A percentile compares a stretch with the other conserved stretches of the same genome.
Conservation (phyloP, 2,888 invertebrate genomes). For the Aricia artaxerxes region DNA sequence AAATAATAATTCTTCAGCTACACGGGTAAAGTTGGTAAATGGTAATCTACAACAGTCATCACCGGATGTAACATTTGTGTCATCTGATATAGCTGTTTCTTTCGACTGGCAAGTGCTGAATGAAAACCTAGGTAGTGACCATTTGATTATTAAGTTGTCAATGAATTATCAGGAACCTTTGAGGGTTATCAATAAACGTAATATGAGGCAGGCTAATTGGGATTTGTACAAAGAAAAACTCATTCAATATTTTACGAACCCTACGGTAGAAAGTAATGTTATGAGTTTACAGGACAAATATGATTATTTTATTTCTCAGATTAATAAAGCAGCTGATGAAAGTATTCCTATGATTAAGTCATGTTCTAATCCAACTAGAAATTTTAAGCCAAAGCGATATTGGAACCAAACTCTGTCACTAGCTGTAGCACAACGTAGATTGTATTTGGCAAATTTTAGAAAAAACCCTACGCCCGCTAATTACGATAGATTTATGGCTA, state of each 20-base stretch:
- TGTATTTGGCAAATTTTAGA: too few relatives aligned
- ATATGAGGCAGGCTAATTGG: not conserved
- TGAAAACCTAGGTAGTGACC: too few relatives aligned
- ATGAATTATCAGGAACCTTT: not conserved
- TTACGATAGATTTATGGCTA: too few relatives aligned
- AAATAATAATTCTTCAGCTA: not conserved
- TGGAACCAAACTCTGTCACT: not conserved
- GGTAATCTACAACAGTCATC: conserved; percentile 17
- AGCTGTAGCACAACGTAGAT: not conserved
- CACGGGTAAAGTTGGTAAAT: conserved; percentile 19
- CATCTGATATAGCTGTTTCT: conserved; percentile 17
- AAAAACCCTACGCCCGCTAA: too few relatives aligned
- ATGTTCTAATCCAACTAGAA: too few relatives aligned
- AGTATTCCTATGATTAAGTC: not conserved
- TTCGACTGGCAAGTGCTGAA: not conserved
- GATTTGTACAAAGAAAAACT: not conserved
- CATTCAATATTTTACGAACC: not conserved
- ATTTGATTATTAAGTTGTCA: too few relatives aligned
- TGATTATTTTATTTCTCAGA: too few relatives aligned
- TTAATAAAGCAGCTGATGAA: not conserved
- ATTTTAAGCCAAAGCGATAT: not conserved
- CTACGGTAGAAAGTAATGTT: not conserved
- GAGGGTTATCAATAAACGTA: not conserved
- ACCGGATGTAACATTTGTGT: conserved; percentile 5
- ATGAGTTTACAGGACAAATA: not conserved